These are phyloP conservation scores for Hexactinellida sp. DNA, from an alignment of 37 sponge, comb jelly and placozoan species.

Conservation along the genomic window DNA sequence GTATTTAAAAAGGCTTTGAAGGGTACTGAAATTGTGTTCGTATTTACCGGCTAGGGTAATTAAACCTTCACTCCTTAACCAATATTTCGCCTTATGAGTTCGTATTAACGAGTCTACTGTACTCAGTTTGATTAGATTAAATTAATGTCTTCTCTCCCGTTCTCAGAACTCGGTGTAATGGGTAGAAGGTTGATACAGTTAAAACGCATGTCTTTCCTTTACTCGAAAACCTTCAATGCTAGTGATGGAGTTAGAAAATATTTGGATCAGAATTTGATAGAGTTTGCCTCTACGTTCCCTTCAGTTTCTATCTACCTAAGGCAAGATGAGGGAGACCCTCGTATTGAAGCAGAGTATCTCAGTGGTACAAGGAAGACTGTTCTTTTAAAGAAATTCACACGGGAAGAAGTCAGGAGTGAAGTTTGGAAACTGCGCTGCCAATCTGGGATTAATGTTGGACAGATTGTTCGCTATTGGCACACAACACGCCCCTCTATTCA, in stretches of 20 bases:
- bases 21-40: too few species aligned
- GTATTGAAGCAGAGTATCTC: background rate
- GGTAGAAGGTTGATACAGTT: background rate
- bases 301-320: background rate
- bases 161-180: background rate
- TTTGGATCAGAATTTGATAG: background rate
- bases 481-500: slow-evolving; percentile 12
- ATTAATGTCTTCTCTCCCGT: background rate
- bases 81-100: too few species aligned
- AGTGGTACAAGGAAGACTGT: background rate
- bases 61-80: too few species aligned
- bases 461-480: background rate
- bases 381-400: background rate
- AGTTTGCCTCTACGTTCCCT: background rate
- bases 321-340: background rate
- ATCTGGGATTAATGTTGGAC: background rate
- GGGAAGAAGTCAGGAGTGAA: background rate
- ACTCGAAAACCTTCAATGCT: background rate
- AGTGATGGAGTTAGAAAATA: background rate
- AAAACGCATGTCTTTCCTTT: background rate
- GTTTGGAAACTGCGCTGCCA: background rate
- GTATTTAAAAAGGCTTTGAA: too few species aligned
- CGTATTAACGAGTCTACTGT: too few species aligned
- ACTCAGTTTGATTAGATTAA: too few species aligned
- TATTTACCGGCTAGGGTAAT: too few species aligned